phyloP scores from a whole-genome alignment of 2,797 vertebrate genomes.

The Euthynnus affinis region DNA sequence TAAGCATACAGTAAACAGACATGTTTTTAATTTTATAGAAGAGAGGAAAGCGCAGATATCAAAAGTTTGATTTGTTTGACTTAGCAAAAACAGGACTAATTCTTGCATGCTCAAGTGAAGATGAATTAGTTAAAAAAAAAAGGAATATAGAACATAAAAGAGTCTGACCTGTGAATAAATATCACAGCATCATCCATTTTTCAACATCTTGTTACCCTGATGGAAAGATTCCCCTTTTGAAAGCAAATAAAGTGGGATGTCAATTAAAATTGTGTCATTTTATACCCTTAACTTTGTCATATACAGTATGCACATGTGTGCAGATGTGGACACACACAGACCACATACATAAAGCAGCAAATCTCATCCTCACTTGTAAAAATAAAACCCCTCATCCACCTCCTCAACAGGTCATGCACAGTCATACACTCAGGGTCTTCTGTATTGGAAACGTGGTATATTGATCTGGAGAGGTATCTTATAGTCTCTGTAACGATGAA shows the following conservation, averaged over 20 bases:
- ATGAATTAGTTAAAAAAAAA: neutral
- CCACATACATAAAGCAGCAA: neutral
- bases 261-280: neutral
- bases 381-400: too few species aligned
- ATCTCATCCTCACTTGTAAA: neutral
- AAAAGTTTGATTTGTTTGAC: too few species aligned
- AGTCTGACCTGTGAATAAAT: too few species aligned
- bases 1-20: too few species aligned
- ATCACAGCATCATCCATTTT: too few species aligned
- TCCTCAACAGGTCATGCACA: neutral
- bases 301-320: neutral
- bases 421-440: fast-evolving
- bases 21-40: too few species aligned
- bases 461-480: fast-evolving
- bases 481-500: too few species aligned
- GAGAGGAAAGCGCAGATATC: too few species aligned
- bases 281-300: neutral
- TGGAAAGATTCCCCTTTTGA: neutral
- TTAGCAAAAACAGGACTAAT: too few species aligned
- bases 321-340: neutral
- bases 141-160: neutral
- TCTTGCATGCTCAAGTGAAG: too few species aligned
- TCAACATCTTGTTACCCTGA: neutral
- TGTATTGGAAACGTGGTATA: neutral
- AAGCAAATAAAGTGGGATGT: slow-evolving; percentile 4